Percentiles rank a stretch among this genome's conserved stretches.
Conservation (phyloP, 2,888 invertebrate genomes). For the Metalampra italica region DNA sequence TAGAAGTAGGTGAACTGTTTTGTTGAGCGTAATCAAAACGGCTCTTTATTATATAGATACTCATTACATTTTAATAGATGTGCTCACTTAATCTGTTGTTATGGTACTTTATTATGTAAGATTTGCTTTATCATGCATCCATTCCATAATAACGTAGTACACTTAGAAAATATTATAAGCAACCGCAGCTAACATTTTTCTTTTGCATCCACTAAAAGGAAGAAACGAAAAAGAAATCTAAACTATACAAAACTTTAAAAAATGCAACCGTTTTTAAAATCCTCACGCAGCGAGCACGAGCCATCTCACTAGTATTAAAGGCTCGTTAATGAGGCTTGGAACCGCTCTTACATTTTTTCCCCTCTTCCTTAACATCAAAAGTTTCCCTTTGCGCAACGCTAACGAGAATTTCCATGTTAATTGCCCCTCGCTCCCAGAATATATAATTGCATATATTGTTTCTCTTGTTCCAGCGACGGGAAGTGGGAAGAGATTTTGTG, state of each 20-base stretch:
- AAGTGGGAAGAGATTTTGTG: slow-evolving; percentile 49
- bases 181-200: too few relatives aligned
- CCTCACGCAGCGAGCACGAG: slow-evolving; percentile 17
- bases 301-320: slow-evolving; percentile 34
- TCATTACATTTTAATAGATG: too few relatives aligned
- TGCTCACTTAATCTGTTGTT: too few relatives aligned
- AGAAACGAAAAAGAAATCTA: too few relatives aligned
- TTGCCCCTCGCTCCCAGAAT: slow-evolving; percentile 64
- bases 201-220: too few relatives aligned
- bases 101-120: too few relatives aligned
- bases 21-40: too few relatives aligned
- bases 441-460: slow-evolving; percentile 73
- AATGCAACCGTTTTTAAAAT: slow-evolving; percentile 23
- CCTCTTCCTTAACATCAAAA: slow-evolving; percentile 70
- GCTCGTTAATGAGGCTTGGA: slow-evolving; percentile 66
- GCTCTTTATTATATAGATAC: too few relatives aligned
- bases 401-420: slow-evolving; percentile 73
- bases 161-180: too few relatives aligned
- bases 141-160: too few relatives aligned
- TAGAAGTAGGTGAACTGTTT: too few relatives aligned
- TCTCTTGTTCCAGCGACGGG: slow-evolving; percentile 46
- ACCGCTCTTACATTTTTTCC: slow-evolving; percentile 62
- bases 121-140: too few relatives aligned
- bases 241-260: background rate
- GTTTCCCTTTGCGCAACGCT: slow-evolving; percentile 67